Evolutionary conservation across 2,113 vertebrate species (phyloP), one percentile per base, ranked within the genome.

Genomic region (Diadophis punctatus): DNA sequence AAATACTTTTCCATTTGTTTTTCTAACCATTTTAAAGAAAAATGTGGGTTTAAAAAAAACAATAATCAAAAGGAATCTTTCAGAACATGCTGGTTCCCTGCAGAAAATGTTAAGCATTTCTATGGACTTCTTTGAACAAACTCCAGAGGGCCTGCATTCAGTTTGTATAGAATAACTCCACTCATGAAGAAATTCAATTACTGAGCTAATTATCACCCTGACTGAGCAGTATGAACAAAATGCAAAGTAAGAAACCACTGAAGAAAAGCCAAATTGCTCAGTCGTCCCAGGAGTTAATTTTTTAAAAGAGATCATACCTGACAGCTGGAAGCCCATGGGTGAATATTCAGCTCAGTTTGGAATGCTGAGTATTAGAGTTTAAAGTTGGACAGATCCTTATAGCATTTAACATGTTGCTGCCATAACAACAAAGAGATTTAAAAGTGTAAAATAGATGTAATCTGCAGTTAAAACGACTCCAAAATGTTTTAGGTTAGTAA

Each of bases 131-230:
- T 91, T n/a, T 48, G 68, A 86, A 93, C 68, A 90, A 8, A 84
- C 91, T 84, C 90, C 0, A 0, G 91, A 95, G 89, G 87, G 92
- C 34, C 48, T 96, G 88, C 23, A 16, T 48, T 95, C 0, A 0
- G 27, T 96, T 95, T 96, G 58, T 84, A 53, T 88, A 90, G 56
- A 90, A 86, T 86, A 94, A 93, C 93, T 92, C 60, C 91, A 27
- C 94, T 93, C 84, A 90, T 93, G 92, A 96, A 96, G 94, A 96
- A 97, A 97, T 97, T 95, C 93, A 97, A 96, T 97, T 96, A 97
- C 93, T 95, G 93, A 96, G 60, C 90, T 97, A 97, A 97, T 97
- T 97, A 97, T 93, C 96, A 95, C 96, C 90, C 96, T 93, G 60
- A 23, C 92, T 93, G 93, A 95, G 55, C 87, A 85, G 92, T 94